Evolutionary conservation across 2,113 vertebrate species (phyloP).

Genomic region (Tinamus guttatus): DNA sequence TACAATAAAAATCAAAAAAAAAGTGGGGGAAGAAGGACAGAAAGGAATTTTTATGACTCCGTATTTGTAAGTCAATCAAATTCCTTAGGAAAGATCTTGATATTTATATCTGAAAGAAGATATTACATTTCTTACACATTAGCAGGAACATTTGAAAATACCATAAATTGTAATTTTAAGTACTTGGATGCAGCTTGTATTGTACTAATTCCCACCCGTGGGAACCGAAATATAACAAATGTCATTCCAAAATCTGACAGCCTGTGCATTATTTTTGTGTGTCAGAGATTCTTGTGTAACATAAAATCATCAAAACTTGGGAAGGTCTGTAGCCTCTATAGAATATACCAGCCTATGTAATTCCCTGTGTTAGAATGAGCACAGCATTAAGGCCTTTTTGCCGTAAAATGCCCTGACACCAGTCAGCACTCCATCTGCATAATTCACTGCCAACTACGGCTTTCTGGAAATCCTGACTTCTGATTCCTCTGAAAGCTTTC

Average conservation of each 20-base stretch:
- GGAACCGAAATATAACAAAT: neutral
- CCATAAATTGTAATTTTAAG: neutral
- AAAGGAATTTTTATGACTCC: neutral
- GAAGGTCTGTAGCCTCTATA: neutral
- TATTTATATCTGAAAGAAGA: neutral
- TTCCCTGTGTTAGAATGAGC: neutral
- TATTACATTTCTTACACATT: neutral
- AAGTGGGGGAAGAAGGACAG: accelerated
- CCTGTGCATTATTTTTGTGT: neutral
- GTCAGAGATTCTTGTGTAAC: neutral
- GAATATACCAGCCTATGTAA: neutral
- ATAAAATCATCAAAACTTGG: neutral
- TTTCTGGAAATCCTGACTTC: neutral
- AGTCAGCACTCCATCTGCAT: accelerated
- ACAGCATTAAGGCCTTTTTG: neutral
- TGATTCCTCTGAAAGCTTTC: neutral
- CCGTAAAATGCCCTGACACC: neutral
- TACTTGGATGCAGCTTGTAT: neutral
- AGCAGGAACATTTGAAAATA: neutral
- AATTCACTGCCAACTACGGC: neutral
- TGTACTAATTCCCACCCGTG: neutral
- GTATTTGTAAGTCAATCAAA: neutral
- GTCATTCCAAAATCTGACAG: neutral
- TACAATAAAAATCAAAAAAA: neutral
- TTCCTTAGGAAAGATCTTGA: neutral